Evolutionary conservation across 2,888 invertebrate genomes (phyloP), one percentile per base, ranked within the genome.

Genomic region (Hoplodrina ambigua): DNA sequence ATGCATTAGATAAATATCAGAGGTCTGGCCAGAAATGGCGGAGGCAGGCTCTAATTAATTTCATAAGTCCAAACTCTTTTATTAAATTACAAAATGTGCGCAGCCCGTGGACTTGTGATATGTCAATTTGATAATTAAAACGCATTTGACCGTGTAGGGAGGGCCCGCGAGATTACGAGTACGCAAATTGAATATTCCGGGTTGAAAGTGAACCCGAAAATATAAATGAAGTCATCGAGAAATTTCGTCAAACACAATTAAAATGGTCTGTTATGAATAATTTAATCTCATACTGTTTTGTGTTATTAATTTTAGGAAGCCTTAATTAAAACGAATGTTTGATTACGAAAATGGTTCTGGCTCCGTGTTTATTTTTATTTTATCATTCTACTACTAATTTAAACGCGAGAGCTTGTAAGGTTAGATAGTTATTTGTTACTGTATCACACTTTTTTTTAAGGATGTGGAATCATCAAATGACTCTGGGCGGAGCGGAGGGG

Each of bases 81-180:
- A 96, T 96, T 95, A 94, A 96, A 96, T 95, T 91, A 94, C 92
- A 92, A 94, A 93, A 91, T 89, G 84, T 82, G 81, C 88, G 90
- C 87, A 87, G 90, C 89, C 86, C 87, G 81, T 84, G 83, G 81
- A 81, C 71, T 89, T 88, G 89, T 91, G 94, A 95, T 94, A 95
- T 96, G 95, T 95, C 96, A 96, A 95, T 95, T 95, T 93, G 92
- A 93, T 95, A 95, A 95, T 95, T 96, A 94, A 94, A 95, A 94
- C 94, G 92, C 95, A 92, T 94, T 94, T 95, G 95, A 96, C 96
- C 95, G 94, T 94, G 80, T 84, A 83, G 80, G 83, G 81, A 89
- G 92, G 91, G 91, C 89, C 86, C 85, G 71, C 77, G 90, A 92
- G 94, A 94, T 95, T 95, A 94, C 89, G 90, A 88, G 89, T 88